Conservation (phyloP, 2,888 invertebrate species). For the Dicyrtoma fusca region DNA sequence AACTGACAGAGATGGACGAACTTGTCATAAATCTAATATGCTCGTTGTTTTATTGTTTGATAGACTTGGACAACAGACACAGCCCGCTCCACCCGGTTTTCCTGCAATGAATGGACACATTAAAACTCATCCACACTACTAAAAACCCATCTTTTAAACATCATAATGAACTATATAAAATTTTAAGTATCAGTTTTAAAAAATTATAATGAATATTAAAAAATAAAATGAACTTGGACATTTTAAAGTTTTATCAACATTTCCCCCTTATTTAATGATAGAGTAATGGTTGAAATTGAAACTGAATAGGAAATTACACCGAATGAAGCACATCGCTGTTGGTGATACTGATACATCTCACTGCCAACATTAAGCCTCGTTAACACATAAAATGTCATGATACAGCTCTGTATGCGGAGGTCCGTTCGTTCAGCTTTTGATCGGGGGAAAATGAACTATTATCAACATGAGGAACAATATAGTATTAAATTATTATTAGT, state of each 20-base stretch:
- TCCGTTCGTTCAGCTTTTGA: too few species aligned
- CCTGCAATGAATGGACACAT: constrained; percentile 30
- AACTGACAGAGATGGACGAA: too few species aligned
- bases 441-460: too few species aligned
- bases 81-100: constrained; percentile 35
- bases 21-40: too few species aligned
- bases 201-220: constrained; percentile 5
- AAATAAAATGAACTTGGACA: constrained; percentile 8
- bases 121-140: constrained; percentile 38
- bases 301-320: too few species aligned
- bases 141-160: constrained; percentile 16
- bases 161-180: constrained; percentile 8
- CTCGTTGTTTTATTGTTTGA: neutral
- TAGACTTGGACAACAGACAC: constrained; percentile 33
- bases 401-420: too few species aligned
- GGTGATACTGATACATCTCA: too few species aligned
- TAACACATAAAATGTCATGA: too few species aligned
- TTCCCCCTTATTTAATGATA: neutral
- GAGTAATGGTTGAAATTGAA: neutral
- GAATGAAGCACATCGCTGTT: too few species aligned
- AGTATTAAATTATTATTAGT: too few species aligned
- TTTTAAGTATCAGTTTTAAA: constrained; percentile 22
- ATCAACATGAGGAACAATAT: too few species aligned
- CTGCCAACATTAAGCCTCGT: too few species aligned
- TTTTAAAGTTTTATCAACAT: neutral